A percentile compares a stretch with the other conserved stretches of the same genome.
Conservation (phyloP, 2,797 vertebrate species). For the Alosa sapidissima region DNA sequence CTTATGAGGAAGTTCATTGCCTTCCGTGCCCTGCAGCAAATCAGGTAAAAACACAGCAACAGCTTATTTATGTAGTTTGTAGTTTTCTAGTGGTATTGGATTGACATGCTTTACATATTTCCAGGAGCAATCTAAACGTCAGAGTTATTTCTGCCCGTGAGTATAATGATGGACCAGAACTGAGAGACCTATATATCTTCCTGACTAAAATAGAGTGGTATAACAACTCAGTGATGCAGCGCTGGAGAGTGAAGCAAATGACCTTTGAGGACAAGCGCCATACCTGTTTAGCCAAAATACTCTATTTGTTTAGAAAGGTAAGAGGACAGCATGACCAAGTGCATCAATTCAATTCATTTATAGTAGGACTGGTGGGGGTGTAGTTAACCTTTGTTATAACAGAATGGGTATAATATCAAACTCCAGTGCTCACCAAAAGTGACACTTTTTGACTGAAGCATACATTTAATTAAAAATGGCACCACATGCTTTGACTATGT, state of each 20-base stretch:
- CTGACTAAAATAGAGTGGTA: neutral
- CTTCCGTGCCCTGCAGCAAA: neutral
- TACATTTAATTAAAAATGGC: too few relatives aligned
- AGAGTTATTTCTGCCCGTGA: neutral
- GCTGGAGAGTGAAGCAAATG: neutral
- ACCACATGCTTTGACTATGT: too few relatives aligned
- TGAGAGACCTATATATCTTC: constrained; percentile 3
- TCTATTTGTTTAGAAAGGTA: constrained; percentile 5
- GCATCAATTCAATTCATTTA: neutral
- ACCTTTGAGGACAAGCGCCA: neutral
- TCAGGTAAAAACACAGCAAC: neutral
- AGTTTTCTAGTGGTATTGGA: neutral
- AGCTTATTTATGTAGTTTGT: neutral
- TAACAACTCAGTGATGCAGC: neutral
- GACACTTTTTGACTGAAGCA: too few relatives aligned
- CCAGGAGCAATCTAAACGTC: neutral
- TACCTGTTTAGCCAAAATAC: neutral
- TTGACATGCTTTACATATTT: neutral
- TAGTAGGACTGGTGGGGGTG: too few relatives aligned
- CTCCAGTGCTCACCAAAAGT: too few relatives aligned
- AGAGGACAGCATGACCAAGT: neutral
- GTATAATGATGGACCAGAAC: neutral
- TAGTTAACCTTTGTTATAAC: too few relatives aligned
- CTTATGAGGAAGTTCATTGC: neutral
- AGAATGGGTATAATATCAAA: too few relatives aligned